Conservation (phyloP, 2,113 vertebrate species). For the Corydoras maculifer region DNA sequence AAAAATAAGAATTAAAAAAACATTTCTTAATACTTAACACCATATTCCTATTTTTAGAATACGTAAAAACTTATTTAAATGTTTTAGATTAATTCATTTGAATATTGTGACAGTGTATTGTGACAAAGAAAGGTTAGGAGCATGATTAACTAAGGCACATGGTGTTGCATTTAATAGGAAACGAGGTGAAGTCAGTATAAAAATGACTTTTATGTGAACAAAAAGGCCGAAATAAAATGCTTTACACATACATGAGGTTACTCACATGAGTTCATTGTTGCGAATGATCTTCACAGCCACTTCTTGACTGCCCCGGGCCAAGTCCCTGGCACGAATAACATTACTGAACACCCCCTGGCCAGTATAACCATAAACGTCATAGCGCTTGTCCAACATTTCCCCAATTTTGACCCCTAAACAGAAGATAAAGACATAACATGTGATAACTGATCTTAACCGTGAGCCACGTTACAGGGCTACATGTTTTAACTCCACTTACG, state of each 20-base stretch:
- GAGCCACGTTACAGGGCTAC: not conserved
- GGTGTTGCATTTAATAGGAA: too few species aligned
- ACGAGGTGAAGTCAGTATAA: too few species aligned
- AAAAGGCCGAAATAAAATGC: too few species aligned
- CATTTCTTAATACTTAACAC: too few species aligned
- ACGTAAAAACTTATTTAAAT: too few species aligned
- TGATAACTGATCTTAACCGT: not conserved
- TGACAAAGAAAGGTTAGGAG: too few species aligned
- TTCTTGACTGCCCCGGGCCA: constrained; percentile 90
- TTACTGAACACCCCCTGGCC: constrained; percentile 98
- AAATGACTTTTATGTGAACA: too few species aligned
- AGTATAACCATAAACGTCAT: constrained; percentile 96
- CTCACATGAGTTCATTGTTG: constrained; percentile 98
- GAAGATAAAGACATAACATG: not conserved
- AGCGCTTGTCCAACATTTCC: constrained; percentile 93
- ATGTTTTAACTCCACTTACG: constrained; percentile 65
- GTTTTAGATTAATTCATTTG: too few species aligned
- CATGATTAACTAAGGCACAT: too few species aligned
- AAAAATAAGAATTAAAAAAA: too few species aligned
- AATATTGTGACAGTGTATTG: too few species aligned
- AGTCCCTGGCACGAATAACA: constrained; percentile 91
- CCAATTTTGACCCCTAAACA: constrained; percentile 93
- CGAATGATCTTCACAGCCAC: constrained; percentile 98
- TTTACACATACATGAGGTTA: constrained; percentile 3
- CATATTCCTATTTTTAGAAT: too few species aligned